Evolutionary conservation across 1,140 invertebrate species (phyloP).

Genomic region (Ips typographus): DNA sequence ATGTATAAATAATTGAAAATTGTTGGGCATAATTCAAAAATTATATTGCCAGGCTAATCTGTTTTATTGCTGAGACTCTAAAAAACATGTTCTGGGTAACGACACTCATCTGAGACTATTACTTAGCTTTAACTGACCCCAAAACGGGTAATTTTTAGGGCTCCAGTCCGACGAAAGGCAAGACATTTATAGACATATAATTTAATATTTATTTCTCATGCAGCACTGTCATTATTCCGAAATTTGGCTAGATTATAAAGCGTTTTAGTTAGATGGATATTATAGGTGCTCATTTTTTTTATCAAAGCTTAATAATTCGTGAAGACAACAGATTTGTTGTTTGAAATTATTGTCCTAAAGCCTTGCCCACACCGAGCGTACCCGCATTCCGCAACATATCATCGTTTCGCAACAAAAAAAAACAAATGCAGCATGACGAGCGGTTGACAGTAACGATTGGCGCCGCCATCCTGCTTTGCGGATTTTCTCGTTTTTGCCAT

Average conservation of each 20-base stretch:
- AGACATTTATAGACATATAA: constrained; percentile 11
- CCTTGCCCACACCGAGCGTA: neutral
- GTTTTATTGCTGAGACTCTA: no score
- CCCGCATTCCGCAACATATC: constrained; percentile 17
- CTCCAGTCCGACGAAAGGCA: constrained; percentile 6
- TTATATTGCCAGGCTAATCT: no score
- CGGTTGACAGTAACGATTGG: constrained; percentile 40
- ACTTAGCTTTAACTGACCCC: neutral
- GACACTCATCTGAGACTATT: neutral
- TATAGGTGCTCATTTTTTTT: neutral
- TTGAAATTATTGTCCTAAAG: neutral
- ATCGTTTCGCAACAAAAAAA: constrained; percentile 6
- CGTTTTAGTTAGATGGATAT: neutral
- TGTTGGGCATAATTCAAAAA: neutral
- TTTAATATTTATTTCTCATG: constrained; percentile 2
- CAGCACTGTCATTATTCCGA: constrained; percentile 6
- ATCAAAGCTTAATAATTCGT: neutral
- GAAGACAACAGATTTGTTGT: neutral
- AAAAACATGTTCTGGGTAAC: neutral
- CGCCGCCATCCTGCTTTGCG: constrained; percentile 36
- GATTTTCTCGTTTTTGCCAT: constrained; percentile 43
- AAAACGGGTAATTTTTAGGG: neutral
- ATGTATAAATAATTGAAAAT: neutral
- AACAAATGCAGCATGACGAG: constrained; percentile 24
- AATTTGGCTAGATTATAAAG: neutral